Base-by-base conservation (phyloP, 2,113 vertebrate species). In the Corythornis cristatus region DNA sequence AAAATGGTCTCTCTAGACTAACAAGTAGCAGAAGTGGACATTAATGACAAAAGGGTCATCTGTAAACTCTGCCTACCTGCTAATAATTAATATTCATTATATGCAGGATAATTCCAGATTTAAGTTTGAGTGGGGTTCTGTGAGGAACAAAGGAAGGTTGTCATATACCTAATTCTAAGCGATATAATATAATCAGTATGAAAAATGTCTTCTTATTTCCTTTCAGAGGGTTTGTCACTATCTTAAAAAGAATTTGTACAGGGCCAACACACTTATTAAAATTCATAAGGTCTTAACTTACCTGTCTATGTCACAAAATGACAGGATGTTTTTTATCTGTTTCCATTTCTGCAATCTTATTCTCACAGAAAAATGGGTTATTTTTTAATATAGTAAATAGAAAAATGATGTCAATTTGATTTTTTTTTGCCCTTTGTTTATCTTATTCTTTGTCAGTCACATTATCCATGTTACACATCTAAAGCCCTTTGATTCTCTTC, bases 241-340 rank as follows among this genome's bases (percentile, higher is more conserved):
- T 93, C 67, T 97, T 86, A 51, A 92, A 96, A 97, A 86, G 78
- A 66, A 75, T 81, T 91, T 93, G 81, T 53, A 86, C 58, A 74
- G 29, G 26, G 50, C 67, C 66, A 95, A 93, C 31, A 29, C 14
- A 50, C 25, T 86, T 78, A 84, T 93, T 95, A 95, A 97, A 95
- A 97, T 96, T 82, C 82, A 82, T 81, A 68, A 85, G 28, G 56
- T 90, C 65, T 95, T 91, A 94, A 91, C 70, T 93, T 89, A 93
- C 77, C 81, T 89, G 71, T 16, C 80, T 89, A 6, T 91, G 86
- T 86, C 81, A 90, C 54, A 70, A 70, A 33, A 20, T 83, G 92
- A 86, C 80, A 95, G 57, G 51, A 7, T 89, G 54, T 8, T 93
- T 96, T 92, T 86, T 76, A 71, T 93, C 74, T 86, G 50, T 48